Base-by-base conservation (phyloP, 2,113 vertebrate species). In the Hypocryptadius cinnamomeus region DNA sequence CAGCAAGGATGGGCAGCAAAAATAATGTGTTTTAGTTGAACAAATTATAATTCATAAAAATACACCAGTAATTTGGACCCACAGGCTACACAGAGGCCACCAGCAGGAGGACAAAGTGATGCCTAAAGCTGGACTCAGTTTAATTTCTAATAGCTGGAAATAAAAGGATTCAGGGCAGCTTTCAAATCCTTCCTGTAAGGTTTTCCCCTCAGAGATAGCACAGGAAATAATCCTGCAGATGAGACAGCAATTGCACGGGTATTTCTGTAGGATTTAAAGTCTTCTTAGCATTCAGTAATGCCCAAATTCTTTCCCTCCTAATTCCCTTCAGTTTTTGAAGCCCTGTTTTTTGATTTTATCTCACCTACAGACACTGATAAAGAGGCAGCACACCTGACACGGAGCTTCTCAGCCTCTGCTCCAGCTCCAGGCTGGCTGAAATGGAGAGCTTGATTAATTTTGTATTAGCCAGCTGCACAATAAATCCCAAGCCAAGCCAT, bases 381-480 rank as follows among this genome's bases (percentile, higher is more conserved):
- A 69, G 71, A 70, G 45, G 68, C 19, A 79, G 61, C 39, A 47
- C 61, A 39, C 13, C 77, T 66, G 39, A 70, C 80, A 80, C 1
- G 4, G 7, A 77, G 72, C 68, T 16, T 5, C 73, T 83, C 48
- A 11, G 68, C 56, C 86, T 47, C 74, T 28, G 15, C 44, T 65
- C 61, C 33, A 5, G 13, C 81, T 19, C 74, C 79, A 86, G 65
- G 37, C 72, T 80, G 89, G 51, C 53, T 87, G 78, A 39, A 95
- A 85, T 8, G 4, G 85, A 95, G 90, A 87, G 23, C 30, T 20
- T 85, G 69, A 92, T 90, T 71, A 79, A 94, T 93, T 90, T 69
- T 83, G 39, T 28, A 85, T 85, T 69, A 82, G 66, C 25, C 42
- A 79, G 65, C 60, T 24, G 15, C 85, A 92, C 69, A 78, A 85